Conservation (phyloP, 2,113 vertebrate genomes). For the Pogona vitticeps region DNA sequence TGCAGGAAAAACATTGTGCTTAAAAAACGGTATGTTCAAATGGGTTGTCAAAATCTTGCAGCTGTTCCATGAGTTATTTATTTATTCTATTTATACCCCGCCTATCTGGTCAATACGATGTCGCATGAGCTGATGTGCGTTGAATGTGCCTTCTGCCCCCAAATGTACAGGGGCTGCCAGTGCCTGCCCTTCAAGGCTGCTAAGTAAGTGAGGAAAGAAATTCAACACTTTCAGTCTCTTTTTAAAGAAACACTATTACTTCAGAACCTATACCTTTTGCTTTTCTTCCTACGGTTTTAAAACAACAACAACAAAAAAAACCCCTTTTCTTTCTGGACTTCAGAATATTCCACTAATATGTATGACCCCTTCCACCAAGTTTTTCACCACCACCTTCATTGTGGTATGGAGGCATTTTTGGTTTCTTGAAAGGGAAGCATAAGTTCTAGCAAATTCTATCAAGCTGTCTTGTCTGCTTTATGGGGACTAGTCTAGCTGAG, state of each 20-base stretch:
- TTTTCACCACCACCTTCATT: background rate
- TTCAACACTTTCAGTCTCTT: background rate
- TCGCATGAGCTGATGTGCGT: background rate
- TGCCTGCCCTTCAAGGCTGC: background rate
- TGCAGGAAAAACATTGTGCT: background rate
- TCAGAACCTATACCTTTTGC: background rate
- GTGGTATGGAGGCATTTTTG: background rate
- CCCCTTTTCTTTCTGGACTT: background rate
- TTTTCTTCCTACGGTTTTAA: background rate
- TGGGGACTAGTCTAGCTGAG: background rate
- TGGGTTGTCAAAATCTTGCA: background rate
- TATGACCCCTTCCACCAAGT: background rate
- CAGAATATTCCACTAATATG: background rate
- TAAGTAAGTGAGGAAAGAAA: background rate
- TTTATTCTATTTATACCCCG: too few relatives aligned
- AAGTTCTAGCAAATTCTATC: background rate
- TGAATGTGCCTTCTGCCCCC: background rate
- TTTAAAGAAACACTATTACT: background rate
- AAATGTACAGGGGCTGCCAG: too few relatives aligned
- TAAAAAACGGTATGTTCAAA: background rate
- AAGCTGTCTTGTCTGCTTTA: background rate
- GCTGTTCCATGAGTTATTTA: background rate
- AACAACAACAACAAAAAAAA: background rate
- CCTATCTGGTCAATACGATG: too few relatives aligned
- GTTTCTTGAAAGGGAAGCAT: background rate